These are phyloP conservation scores for Peromyscus eremicus DNA, from an alignment of 2,797 vertebrate species.

Conservation along the genomic window DNA sequence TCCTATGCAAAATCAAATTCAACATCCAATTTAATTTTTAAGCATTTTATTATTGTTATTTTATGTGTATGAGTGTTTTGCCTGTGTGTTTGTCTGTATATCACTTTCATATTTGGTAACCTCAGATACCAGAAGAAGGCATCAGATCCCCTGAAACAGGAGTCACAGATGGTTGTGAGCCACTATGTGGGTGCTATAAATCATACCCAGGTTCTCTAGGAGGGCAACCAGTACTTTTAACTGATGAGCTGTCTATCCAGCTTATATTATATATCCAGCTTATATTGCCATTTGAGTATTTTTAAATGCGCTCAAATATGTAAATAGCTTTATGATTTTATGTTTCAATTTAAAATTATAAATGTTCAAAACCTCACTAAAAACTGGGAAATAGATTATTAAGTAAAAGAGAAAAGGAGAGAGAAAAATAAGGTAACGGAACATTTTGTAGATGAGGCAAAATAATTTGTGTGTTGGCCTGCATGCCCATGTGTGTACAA, in stretches of 20 bases:
- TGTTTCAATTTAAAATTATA: not conserved
- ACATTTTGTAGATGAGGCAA: not conserved
- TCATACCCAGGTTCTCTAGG: not conserved
- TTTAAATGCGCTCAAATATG: slow-evolving; percentile 13
- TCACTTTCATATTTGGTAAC: not conserved
- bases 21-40: not conserved
- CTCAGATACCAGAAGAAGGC: not conserved
- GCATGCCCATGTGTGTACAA: not conserved
- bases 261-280: too few relatives aligned
- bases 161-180: not conserved
- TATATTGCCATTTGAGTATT: not conserved
- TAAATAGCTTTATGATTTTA: not conserved
- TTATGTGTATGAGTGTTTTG: not conserved
- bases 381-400: not conserved
- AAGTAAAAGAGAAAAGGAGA: not conserved
- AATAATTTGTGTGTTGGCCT: not conserved
- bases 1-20: slow-evolving; percentile 18
- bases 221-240: too few relatives aligned
- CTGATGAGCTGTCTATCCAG: not conserved
- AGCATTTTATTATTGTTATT: not conserved
- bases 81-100: not conserved
- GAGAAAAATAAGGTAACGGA: not conserved
- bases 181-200: not conserved
- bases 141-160: not conserved
- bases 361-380: not conserved